Evolutionary conservation across 2,797 vertebrate genomes (phyloP), one percentile per base, ranked within the genome.

Genomic region (Anabacerthia variegaticeps): DNA sequence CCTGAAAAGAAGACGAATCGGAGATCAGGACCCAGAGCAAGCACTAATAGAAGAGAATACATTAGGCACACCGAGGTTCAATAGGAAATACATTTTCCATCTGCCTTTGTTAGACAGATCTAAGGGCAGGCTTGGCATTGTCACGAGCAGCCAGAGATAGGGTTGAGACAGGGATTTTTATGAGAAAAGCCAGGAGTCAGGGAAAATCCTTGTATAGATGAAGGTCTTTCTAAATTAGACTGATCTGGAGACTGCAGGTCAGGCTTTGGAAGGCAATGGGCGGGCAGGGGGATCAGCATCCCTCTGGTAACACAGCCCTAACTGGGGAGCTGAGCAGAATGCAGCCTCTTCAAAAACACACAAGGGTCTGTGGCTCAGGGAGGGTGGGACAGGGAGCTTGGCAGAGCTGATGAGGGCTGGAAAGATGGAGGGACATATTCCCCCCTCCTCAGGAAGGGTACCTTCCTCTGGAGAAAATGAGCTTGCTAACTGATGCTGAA

Each of bases 1-100:
- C 36, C 73, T 78, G 87, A 74, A 62, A 89, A 92, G 77, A 83
- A 11, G 66, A 87, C 17, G 95, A 88, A 91, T 88, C 10, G 1
- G 80, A 93, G 95, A 92, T 86, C 74, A 59, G 83, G 78, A 94
- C 91, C 88, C 37, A 37, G 55, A 93, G 88, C 89, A 82, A 21
- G 6, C 22, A 9, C 59, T 94, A 83, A 89, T 62, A 91, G 92
- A 65, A 51, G 49, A 34, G 85, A 85, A 89, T 44, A 67, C 67
- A 86, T 96, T 88, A 95, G 54, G 76, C 90, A 88, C 92, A 34
- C 43, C 4, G 3, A 36, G 11, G 78, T 86, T 85, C 51, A 39
- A 62, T 44, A 43, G 44, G 34, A 94, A 89, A 82, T 83, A 75
- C 14, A 78, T 96, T 92, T 92, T 94, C 54, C 11, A 3, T 66